Evolutionary conservation across 2,888 invertebrate species (phyloP), one percentile per base, ranked within the genome.

Genomic region (Panopea generosa): DNA sequence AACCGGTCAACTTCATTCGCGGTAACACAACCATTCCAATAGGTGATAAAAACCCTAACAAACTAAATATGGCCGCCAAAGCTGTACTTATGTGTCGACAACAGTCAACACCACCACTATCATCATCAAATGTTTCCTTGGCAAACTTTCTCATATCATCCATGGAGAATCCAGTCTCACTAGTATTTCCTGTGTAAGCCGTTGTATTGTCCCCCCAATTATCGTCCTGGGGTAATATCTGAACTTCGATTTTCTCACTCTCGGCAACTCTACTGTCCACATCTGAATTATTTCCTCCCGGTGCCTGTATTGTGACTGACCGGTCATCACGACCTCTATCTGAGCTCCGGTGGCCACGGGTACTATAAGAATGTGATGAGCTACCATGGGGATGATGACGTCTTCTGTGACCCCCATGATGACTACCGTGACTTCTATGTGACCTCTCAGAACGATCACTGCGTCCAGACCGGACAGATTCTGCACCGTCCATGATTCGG

Each of bases 121-220:
- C 73, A 18, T 88, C 89, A 60, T 89, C 89, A 63, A 89, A 86
- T 33, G 65, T 83, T 52, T 90, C 93, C 72, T 88, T 91, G 26
- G 87, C 91, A 70, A 90, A 87, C 69, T 90, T 91, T 50, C 89
- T 86, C 83, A 93, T 87, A 92, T 98, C 97, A 92, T 98, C 98
- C 92, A 98, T 98, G 92, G 97, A 96, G 86, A 97, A 96, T 2
- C 97, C 98, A 87, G 97, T 97, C 91, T 98, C 99, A 0, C 97
- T 98, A 1, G 98, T 98, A 90, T 98, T 98, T 11, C 98, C 85
- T 0, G 99, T 99, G 38, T 99, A 96, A 0, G 98, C 98, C 0
- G 99, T 99, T 0, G 98, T 98, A 89, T 97, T 98, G 93, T 99
- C 99, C n/a, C 97, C 98, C 99, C 99, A 99, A 92, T 98, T 98